Conservation (phyloP, 2,797 vertebrate species). For the Chaunax sp. region DNA sequence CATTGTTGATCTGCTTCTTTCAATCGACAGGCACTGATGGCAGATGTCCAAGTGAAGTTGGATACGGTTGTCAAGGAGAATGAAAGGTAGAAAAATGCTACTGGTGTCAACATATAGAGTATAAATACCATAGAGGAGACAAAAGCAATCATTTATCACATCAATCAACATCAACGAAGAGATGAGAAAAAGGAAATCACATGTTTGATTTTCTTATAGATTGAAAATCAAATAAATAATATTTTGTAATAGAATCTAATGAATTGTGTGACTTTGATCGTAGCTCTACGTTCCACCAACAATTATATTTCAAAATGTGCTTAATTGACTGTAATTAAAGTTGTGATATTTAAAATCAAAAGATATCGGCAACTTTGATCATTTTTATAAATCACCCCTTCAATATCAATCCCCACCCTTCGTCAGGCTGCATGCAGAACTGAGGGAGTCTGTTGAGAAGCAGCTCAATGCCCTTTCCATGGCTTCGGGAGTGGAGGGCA, state of each 20-base stretch:
- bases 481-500: slow-evolving; percentile 62
- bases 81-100: slow-evolving; percentile 85
- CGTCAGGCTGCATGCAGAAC: slow-evolving; percentile 88
- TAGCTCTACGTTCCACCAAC: too few relatives aligned
- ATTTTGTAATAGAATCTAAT: too few relatives aligned
- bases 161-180: neutral
- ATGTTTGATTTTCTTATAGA: too few relatives aligned
- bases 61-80: slow-evolving; percentile 92
- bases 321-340: neutral
- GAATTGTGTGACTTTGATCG: too few relatives aligned
- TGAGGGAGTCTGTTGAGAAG: slow-evolving; percentile 88
- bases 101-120: slow-evolving; percentile 4
- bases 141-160: neutral
- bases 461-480: slow-evolving; percentile 85
- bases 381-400: neutral
- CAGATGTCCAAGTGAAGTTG: slow-evolving; percentile 87
- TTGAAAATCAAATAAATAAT: too few relatives aligned
- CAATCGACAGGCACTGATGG: slow-evolving; percentile 85
- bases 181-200: neutral
- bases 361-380: neutral
- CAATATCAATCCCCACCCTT: neutral
- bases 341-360: neutral
- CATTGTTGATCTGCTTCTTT: slow-evolving; percentile 30
- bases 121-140: neutral
- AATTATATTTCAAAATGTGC: too few relatives aligned